phyloP scores from a whole-genome alignment of 1,140 invertebrate species.

The Gonatopus flavifemur region DNA sequence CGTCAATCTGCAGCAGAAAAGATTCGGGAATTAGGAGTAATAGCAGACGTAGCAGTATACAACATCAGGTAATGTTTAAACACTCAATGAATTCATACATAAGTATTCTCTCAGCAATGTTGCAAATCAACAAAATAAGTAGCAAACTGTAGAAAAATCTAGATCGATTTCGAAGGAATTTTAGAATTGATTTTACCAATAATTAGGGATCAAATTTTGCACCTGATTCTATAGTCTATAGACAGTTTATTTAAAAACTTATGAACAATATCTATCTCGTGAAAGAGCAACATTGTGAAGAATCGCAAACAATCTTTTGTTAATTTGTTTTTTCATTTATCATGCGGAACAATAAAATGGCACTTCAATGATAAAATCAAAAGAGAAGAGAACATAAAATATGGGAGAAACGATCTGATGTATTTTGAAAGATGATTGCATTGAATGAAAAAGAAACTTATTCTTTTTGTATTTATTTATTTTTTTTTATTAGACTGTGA shows the following conservation, averaged over 20 bases:
- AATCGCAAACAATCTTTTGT: background rate
- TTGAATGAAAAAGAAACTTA: slow-evolving; percentile 9
- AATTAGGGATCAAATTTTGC: too few species aligned
- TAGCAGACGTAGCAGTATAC: slow-evolving; percentile 80
- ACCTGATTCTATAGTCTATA: too few species aligned
- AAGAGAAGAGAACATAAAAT: background rate
- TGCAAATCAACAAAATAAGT: too few species aligned
- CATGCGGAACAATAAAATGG: too few species aligned
- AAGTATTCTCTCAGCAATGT: too few species aligned
- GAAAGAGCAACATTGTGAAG: background rate
- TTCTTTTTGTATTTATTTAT: slow-evolving; percentile 14
- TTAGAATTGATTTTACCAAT: too few species aligned
- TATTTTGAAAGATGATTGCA: background rate
- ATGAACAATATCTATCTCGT: background rate
- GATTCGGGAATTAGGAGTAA: slow-evolving; percentile 85
- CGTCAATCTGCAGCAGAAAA: slow-evolving; percentile 79
- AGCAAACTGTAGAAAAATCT: too few species aligned
- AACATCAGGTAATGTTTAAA: slow-evolving; percentile 68
- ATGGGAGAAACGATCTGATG: background rate
- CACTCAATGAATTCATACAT: background rate
- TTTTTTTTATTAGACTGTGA: too few species aligned
- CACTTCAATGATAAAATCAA: too few species aligned
- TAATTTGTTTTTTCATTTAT: slow-evolving; percentile 11
- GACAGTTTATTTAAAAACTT: background rate
- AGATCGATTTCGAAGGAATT: too few species aligned